Conservation (phyloP, 2,113 vertebrate genomes). For the Asarcornis scutulata region DNA sequence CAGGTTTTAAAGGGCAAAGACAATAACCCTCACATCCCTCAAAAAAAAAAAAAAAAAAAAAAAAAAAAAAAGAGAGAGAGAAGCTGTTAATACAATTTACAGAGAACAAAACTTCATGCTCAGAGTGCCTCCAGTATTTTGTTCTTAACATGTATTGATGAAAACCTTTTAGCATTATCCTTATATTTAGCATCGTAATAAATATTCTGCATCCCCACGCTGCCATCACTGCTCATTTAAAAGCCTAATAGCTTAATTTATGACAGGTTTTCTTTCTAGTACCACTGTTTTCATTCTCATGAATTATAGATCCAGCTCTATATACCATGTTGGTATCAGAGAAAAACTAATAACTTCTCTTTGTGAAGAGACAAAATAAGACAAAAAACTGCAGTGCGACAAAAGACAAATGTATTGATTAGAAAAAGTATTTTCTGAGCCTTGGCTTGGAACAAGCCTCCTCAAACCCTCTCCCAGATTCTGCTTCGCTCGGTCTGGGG, state of each 20-base stretch:
- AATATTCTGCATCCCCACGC: neutral
- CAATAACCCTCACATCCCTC: neutral
- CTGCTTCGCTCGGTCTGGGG: neutral
- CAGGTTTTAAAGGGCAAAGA: neutral
- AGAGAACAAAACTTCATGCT: neutral
- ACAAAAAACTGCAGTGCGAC: neutral
- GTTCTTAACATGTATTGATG: neutral
- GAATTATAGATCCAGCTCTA: constrained; percentile 24
- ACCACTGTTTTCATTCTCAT: constrained; percentile 8
- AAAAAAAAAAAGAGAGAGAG: neutral
- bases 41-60: neutral
- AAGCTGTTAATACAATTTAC: neutral
- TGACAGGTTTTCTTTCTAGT: constrained; percentile 32
- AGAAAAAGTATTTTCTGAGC: neutral
- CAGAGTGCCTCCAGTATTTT: neutral
- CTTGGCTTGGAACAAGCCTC: neutral
- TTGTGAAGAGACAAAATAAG: neutral
- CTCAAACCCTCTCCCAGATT: neutral
- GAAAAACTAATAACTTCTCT: neutral
- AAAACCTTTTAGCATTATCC: neutral
- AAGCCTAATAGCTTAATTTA: constrained; percentile 11
- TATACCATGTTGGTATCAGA: neutral
- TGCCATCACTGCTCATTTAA: neutral
- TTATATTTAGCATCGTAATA: constrained; percentile 34
- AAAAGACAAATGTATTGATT: neutral